Evolutionary conservation across 2,113 vertebrate species (phyloP), one percentile per base, ranked within the genome.

Genomic region (Cyphomyrus discorhynchus): DNA sequence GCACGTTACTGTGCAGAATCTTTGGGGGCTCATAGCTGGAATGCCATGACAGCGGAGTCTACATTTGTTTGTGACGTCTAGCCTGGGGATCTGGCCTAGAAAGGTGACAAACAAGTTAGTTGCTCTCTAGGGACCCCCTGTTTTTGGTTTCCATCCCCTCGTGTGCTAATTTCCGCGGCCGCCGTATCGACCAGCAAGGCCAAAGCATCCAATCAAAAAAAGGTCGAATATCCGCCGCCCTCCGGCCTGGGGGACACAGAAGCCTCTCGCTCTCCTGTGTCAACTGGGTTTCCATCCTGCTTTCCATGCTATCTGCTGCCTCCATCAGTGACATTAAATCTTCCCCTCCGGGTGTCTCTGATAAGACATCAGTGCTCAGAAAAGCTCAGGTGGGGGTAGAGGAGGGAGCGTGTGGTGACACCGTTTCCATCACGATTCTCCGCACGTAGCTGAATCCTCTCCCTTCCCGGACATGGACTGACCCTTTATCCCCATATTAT

Each of bases 311-410:
- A 86, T 90, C 89, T 42, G 27, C 66, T 1, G 21, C 82, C 45
- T 56, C n/a, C 89, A 90, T 90, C 89, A 49, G 84, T 52, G 84
- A 87, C 89, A 70, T 87, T 86, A 87, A 87, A 74, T 86, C 89
- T 87, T 87, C 27, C 39, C 85, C 85, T 87, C 21, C 31, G 47
- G 85, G n/a, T 87, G 85, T 27, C 49, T 53, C 85, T 35, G 85
- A 87, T 87, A 87, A 87, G 85, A 53, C 10, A 82, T 45, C 77
- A 19, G 77, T 45, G 19, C 35, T 42, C 19, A 45, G 39, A 15
- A 45, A 42, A 45, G 39, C 82, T 46, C 39, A 45, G 42, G 42
- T 83, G 35, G 42, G 39, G 80, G 42, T 35, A 8, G 39, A 42
- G 82, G 19, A n/a, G 17, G 77, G 42, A 21, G 15, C 11, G 15